phyloP scores from a whole-genome alignment of 2,797 vertebrate genomes.

The Myiotriccus ornatus region DNA sequence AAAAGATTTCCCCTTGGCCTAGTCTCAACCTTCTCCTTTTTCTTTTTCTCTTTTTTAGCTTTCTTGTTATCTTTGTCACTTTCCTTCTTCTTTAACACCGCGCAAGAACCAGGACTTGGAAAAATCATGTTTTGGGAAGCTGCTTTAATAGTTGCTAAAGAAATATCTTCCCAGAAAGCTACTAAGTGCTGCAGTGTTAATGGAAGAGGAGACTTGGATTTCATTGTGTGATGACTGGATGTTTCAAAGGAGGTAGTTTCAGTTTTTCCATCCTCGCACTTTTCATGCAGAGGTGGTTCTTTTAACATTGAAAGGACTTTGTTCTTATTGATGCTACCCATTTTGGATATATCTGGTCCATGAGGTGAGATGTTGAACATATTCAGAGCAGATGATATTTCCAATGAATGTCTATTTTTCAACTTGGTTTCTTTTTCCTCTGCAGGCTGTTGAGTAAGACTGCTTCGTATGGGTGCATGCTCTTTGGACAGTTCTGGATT shows the following conservation, averaged over 20 bases:
- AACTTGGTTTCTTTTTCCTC: slow-evolving; percentile 96
- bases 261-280: slow-evolving; percentile 92
- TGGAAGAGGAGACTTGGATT: slow-evolving; percentile 91
- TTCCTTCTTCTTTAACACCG: slow-evolving; percentile 96
- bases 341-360: slow-evolving; percentile 98
- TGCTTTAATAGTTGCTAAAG: slow-evolving; percentile 97
- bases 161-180: slow-evolving; percentile 99
- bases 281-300: slow-evolving; percentile 94
- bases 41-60: slow-evolving; percentile 97
- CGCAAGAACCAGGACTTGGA: slow-evolving; percentile 97
- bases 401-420: slow-evolving; percentile 97
- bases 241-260: slow-evolving; percentile 86
- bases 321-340: slow-evolving; percentile 99
- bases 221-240: slow-evolving; percentile 83
- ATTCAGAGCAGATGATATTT: slow-evolving; percentile 97
- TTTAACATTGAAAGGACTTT: slow-evolving; percentile 99
- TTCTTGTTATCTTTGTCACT: slow-evolving; percentile 95
- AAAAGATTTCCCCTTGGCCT: slow-evolving; percentile 96
- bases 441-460: slow-evolving; percentile 86
- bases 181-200: slow-evolving; percentile 96
- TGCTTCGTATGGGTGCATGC: slow-evolving; percentile 93
- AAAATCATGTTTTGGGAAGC: slow-evolving; percentile 99
- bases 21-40: slow-evolving; percentile 92
- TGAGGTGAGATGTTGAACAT: slow-evolving; percentile 98
- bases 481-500: slow-evolving; percentile 98